Evolutionary conservation across 2,888 invertebrate genomes (phyloP), one percentile per base, ranked within the genome.

Genomic region (Deroplatys truncata): DNA sequence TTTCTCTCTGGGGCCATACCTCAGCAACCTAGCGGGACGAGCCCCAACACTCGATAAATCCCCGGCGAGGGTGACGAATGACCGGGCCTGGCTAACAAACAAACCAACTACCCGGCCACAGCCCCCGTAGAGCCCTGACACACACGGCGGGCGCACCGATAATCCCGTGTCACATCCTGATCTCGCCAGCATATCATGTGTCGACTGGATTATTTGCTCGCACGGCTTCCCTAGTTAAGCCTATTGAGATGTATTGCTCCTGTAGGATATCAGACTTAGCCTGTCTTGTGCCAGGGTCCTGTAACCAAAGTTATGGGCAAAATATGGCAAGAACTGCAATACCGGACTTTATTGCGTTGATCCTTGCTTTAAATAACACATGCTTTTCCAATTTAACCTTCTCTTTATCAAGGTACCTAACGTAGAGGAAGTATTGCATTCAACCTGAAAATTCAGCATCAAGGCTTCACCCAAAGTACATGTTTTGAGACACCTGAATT

Each of bases 11-110:
- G 56, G 56, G 56, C 56, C 56, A 72, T 72, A 72, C 20, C 56
- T 72, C 56, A 72, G 56, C 56, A 25, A 72, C 25, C 56, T 72
- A 72, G 56, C 56, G 56, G 56, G 56, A 72, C 56, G 56, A 72
- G 56, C 56, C 56, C 56, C 56, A 72, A 72, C 56, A 72, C 56
- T 72, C 56, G 56, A 72, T 72, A 72, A 72, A 72, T 72, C 84
- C 85, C 49, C 85, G 49, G 16, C 28, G 28, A 85, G 16, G 86
- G 72, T 86, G 86, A 86, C 86, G 82, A 86, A 86, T 86, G 86
- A 82, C 86, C 20, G 9, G 29, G 72, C 43, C 56, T 56, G 28
- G 49, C 86, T 86, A 31, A 82, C 86, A 86, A 86, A 82, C 86
- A 82, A 82, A 86, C 82, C 29, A 86, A 31, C 29, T 43, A 72